Percentiles rank a stretch among this genome's conserved stretches.
Conservation (phyloP, 2,113 vertebrate species). For the Eira barbara region DNA sequence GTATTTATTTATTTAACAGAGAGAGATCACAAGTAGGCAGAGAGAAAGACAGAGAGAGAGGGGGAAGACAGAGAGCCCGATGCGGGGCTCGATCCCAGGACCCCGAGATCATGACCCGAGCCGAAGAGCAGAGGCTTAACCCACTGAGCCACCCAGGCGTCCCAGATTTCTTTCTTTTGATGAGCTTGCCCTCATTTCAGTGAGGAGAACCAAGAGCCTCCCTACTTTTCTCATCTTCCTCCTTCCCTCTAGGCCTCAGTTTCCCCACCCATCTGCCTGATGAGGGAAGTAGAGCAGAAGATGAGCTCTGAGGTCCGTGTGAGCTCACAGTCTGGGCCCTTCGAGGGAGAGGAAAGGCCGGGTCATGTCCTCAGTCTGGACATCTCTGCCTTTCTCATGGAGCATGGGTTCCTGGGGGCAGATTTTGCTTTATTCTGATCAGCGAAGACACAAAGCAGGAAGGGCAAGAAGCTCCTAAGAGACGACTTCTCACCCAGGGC, state of each 20-base stretch:
- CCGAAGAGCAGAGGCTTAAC: no score
- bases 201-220: neutral
- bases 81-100: no score
- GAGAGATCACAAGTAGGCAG: no score
- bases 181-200: neutral
- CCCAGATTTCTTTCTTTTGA: neutral
- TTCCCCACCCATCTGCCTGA: neutral
- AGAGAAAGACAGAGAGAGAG: no score
- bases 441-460: neutral
- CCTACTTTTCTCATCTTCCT: neutral
- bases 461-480: neutral
- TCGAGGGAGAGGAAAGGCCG: accelerated
- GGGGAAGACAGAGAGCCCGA: no score
- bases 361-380: neutral
- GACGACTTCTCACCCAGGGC: neutral
- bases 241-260: neutral
- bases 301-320: neutral
- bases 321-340: neutral
- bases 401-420: neutral
- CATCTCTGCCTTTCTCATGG: neutral
- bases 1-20: no score
- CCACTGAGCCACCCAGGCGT: no score
- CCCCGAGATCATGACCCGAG: no score
- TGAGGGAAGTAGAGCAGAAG: neutral
- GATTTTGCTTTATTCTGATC: neutral